Evolutionary conservation across 2,888 invertebrate species (phyloP).

Genomic region (Galerucella pusilla): DNA sequence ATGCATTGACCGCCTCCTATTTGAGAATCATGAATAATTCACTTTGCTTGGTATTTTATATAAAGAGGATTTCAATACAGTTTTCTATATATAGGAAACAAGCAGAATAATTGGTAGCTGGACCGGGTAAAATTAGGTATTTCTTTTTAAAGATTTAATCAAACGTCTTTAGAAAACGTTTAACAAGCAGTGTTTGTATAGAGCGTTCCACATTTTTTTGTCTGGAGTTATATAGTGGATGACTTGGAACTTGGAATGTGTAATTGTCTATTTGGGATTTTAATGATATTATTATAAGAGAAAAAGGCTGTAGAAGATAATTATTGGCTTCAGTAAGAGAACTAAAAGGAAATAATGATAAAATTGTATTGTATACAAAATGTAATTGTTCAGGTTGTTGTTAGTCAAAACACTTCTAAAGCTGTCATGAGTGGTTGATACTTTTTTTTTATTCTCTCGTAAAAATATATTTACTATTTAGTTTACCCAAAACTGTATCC

Average conservation of each 20-base stretch:
- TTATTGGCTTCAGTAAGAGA: too few relatives aligned
- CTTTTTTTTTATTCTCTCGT: too few relatives aligned
- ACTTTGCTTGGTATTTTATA: slow-evolving; percentile 6
- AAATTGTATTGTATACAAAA: too few relatives aligned
- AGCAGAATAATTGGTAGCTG: slow-evolving; percentile 9
- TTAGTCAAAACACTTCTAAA: too few relatives aligned
- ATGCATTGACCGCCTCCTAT: slow-evolving; percentile 29
- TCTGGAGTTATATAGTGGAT: neutral
- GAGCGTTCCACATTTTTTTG: neutral
- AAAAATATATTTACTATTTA: too few relatives aligned
- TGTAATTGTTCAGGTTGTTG: too few relatives aligned
- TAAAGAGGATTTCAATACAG: slow-evolving; percentile 15
- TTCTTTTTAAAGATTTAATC: slow-evolving; percentile 11
- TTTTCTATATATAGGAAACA: slow-evolving; percentile 18
- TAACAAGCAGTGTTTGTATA: neutral
- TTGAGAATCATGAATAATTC: slow-evolving; percentile 29
- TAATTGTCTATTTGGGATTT: neutral
- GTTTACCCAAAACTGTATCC: too few relatives aligned
- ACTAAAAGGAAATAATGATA: too few relatives aligned
- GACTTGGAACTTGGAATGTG: neutral
- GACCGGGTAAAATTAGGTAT: slow-evolving; percentile 2
- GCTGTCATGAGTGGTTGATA: too few relatives aligned
- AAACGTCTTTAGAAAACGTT: neutral
- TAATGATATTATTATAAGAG: neutral
- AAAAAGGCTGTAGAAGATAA: too few relatives aligned